Conservation (phyloP, 2,888 invertebrate genomes). For the Alviniconcha strummeri region DNA sequence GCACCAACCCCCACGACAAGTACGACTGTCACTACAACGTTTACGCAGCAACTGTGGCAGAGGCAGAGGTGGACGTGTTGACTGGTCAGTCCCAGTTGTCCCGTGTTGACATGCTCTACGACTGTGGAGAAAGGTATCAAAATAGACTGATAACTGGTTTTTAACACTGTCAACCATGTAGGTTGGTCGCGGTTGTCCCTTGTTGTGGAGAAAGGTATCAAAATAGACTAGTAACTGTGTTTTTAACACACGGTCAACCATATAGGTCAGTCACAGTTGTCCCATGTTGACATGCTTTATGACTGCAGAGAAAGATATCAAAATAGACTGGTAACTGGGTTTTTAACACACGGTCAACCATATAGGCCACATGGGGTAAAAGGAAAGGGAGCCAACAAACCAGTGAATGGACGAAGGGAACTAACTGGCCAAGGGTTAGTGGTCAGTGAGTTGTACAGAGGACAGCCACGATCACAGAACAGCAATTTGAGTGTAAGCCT, state of each 20-base stretch:
- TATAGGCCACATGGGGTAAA: too few relatives aligned
- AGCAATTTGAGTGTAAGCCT: neutral
- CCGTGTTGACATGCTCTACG: conserved; percentile 69
- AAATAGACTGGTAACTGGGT: too few relatives aligned
- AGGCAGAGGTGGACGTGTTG: conserved; percentile 86
- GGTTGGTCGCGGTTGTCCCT: conserved; percentile 49
- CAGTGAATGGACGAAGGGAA: too few relatives aligned
- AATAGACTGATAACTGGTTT: neutral
- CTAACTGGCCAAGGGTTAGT: neutral
- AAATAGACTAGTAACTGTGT: neutral
- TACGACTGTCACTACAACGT: conserved; percentile 61
- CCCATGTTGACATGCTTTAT: conserved; percentile 67
- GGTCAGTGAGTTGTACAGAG: neutral
- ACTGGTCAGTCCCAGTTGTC: conserved; percentile 80
- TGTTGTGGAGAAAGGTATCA: conserved; percentile 65
- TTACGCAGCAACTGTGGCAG: conserved; percentile 74
- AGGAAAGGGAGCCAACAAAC: too few relatives aligned
- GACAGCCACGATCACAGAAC: neutral
- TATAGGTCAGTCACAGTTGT: conserved; percentile 79
- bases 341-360: too few relatives aligned
- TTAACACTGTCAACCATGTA: neutral
- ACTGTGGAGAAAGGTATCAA: conserved; percentile 66
- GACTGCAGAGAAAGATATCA: conserved; percentile 68
- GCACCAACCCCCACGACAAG: conserved; percentile 33
- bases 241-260: neutral